phyloP scores from a whole-genome alignment of 2,113 vertebrate genomes.

The Lonchura striata region DNA sequence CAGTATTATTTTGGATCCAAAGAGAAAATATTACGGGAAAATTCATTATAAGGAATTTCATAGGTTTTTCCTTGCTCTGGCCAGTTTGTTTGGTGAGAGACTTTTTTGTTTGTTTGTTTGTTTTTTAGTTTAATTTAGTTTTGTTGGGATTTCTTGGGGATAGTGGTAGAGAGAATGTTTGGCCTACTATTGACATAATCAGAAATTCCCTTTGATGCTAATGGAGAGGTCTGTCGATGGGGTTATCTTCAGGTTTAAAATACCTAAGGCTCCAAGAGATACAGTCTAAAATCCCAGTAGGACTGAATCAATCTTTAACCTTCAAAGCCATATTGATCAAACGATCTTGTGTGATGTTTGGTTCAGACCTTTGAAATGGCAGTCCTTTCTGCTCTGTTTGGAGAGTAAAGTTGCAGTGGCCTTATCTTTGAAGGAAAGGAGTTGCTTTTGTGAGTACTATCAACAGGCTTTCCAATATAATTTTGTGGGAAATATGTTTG shows the following conservation, averaged over 20 bases:
- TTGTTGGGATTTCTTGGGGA: neutral
- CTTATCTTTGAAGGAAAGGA: neutral
- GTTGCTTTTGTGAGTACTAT: neutral
- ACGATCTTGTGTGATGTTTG: neutral
- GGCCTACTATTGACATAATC: neutral
- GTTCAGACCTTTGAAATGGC: neutral
- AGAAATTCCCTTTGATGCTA: neutral
- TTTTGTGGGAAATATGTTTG: neutral
- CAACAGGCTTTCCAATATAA: neutral
- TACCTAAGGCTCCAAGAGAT: neutral
- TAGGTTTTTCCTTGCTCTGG: neutral
- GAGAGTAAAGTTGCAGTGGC: neutral
- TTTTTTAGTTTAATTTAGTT: neutral
- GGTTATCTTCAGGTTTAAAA: neutral
- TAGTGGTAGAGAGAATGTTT: neutral
- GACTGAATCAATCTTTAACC: neutral
- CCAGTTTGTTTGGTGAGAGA: neutral
- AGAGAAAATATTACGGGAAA: neutral
- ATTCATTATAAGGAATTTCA: neutral
- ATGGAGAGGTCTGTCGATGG: neutral
- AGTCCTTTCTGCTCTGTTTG: neutral
- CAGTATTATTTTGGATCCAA: neutral
- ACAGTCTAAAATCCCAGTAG: neutral
- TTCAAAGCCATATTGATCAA: conserved; percentile 27
- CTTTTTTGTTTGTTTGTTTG: neutral